Base-by-base conservation (phyloP, 2,888 invertebrate species). In the Adineta ricciae region DNA sequence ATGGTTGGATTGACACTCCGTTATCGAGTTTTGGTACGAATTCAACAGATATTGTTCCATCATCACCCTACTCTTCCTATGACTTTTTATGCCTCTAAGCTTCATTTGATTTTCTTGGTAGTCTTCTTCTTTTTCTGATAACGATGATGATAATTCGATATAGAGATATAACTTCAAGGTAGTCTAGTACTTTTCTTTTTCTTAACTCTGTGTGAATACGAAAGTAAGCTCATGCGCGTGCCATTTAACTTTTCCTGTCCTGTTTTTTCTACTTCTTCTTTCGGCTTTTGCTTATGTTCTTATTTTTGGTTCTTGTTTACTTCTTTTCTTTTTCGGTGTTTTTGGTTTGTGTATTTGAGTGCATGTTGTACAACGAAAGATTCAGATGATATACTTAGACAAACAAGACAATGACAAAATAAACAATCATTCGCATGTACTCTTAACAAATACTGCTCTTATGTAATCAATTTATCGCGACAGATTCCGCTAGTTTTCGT, bases 71-170 rank as follows among this genome's bases (percentile, higher is more conserved):
- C 32, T 2, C 32, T 32, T 64, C 64, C 27, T 64, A 64, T 64
- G 64, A 64, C 19, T 64, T 64, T 64, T 64, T 64, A 64, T 64
- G 64, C 64, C 64, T 64, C 64, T 64, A 64, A 64, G 19, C 64
- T 64, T 64, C 19, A 64, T 64, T 64, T 36, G 16, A 9, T 50
- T 50, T 50, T 19, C 19, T 50, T 52, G 2, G 2, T 52, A 1
- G 27, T 4, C 4, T 64, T 16, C 16, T 64, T 32, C 27, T 64
- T 64, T 7, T 56, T 64, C 19, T 32, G 27, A 14, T 64, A 14
- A 64, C 32, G 27, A 64, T 32, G 64, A 19, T 5, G 19, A 64
- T 46, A 64, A 36, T 64, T 64, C 64, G 27, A 64, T 19, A 64
- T 64, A 64, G 64, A 64, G 64, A 64, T 64, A 32, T 64, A 64